These are phyloP conservation scores for Ladona fulva DNA, from an alignment of 1,140 invertebrate genomes.

Conservation along the genomic window DNA sequence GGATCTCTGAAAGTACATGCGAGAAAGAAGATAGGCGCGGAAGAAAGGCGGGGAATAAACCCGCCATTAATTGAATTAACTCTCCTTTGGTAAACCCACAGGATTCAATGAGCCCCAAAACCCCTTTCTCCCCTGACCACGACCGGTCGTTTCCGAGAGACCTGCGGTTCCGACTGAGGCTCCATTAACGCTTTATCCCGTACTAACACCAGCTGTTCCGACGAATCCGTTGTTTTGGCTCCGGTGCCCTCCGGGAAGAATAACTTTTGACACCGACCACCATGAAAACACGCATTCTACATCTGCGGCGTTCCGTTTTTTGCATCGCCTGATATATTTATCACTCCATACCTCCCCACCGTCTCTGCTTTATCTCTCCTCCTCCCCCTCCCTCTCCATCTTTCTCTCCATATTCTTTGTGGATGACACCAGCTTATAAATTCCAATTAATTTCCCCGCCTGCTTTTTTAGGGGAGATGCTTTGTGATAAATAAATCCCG, in stretches of 20 bases:
- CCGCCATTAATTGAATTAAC: not conserved
- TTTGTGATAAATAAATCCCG: not conserved
- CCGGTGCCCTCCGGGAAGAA: not conserved
- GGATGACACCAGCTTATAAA: not conserved
- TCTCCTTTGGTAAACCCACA: not conserved
- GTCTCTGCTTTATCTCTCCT: not conserved
- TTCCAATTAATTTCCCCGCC: not conserved
- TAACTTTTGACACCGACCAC: not conserved
- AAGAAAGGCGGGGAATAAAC: not conserved
- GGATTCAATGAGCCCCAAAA: not conserved
- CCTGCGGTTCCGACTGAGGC: not conserved
- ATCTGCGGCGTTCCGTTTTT: not conserved
- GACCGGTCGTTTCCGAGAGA: not conserved
- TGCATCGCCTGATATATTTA: not conserved
- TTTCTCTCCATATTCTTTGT: not conserved
- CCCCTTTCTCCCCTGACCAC: not conserved
- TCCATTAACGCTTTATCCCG: not conserved
- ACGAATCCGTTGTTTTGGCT: not conserved
- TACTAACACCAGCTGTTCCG: not conserved
- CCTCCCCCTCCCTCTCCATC: not conserved
- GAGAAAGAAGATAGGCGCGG: no score
- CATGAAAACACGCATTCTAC: not conserved
- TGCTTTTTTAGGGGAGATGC: not conserved
- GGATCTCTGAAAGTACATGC: no score
- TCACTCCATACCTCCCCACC: not conserved